Conservation (phyloP, 2,888 invertebrate genomes). For the Drosophila ezoana region DNA sequence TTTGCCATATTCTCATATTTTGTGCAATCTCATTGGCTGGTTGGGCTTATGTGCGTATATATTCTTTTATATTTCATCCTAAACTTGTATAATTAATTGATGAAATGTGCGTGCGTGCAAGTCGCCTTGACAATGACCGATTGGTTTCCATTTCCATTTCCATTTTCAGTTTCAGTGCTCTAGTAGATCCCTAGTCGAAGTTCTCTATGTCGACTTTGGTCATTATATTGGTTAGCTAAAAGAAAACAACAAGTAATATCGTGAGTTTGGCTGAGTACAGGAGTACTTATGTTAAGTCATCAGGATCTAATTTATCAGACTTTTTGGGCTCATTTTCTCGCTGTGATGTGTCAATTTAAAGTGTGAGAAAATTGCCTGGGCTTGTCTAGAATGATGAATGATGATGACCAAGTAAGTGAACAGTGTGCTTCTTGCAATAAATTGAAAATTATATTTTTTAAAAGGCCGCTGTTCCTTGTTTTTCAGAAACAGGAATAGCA, state of each 20-base stretch:
- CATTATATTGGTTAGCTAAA: constrained; percentile 17
- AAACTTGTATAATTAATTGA: constrained; percentile 80
- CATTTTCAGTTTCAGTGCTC: constrained; percentile 32
- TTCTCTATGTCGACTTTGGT: constrained; percentile 19
- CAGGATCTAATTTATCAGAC: constrained; percentile 80
- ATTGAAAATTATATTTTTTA: background rate
- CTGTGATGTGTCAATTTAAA: constrained; percentile 78
- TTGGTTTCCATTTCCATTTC: constrained; percentile 60
- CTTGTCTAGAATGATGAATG: constrained; percentile 61
- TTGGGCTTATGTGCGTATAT: constrained; percentile 7
- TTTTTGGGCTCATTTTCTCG: constrained; percentile 29
- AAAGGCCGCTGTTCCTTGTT: background rate
- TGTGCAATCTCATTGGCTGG: constrained; percentile 65
- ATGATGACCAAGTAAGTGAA: constrained; percentile 46
- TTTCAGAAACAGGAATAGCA: background rate
- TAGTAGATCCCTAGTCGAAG: constrained; percentile 16
- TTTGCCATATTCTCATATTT: constrained; percentile 41
- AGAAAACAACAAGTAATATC: constrained; percentile 7
- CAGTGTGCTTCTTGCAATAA: constrained; percentile 5
- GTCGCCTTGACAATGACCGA: constrained; percentile 81
- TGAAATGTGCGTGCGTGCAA: constrained; percentile 74
- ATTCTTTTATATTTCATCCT: constrained; percentile 21
- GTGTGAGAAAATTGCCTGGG: constrained; percentile 73
- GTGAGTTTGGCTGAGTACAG: background rate
- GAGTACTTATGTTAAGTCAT: constrained; percentile 73